phyloP scores from a whole-genome alignment of 2,113 vertebrate genomes.

The Microcebus lehilahytsara region DNA sequence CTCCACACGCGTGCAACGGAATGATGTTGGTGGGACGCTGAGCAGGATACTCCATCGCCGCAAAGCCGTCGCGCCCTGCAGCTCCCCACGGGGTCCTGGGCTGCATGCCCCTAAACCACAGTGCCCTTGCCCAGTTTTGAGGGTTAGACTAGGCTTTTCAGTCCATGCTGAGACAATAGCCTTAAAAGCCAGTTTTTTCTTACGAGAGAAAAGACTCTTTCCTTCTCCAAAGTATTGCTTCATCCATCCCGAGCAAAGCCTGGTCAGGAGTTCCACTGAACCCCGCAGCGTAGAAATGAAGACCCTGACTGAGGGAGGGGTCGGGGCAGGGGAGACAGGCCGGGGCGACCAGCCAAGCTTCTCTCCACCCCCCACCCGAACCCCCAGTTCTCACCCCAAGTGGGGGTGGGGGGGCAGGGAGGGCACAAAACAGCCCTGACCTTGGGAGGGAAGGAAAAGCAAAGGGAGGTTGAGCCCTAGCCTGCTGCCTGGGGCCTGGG shows the following conservation, averaged over 20 bases:
- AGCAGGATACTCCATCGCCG: not conserved
- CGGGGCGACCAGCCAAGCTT: not conserved
- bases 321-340: fast-evolving
- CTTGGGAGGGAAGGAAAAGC: not conserved
- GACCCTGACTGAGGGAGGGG: fast-evolving
- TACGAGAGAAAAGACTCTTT: not conserved
- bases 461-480: not conserved
- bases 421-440: not conserved
- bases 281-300: not conserved
- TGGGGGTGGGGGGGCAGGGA: fast-evolving
- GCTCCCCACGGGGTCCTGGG: not conserved
- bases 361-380: not conserved
- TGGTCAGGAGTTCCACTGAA: not conserved
- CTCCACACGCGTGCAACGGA: fast-evolving
- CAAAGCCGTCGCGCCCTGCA: fast-evolving
- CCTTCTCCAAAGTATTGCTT: not conserved
- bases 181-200: not conserved
- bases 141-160: not conserved
- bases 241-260: not conserved
- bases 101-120: not conserved
- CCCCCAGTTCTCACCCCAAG: not conserved
- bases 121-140: not conserved
- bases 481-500: not conserved
- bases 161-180: not conserved
- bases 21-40: not conserved